Evolutionary conservation across 1,140 invertebrate species (phyloP), one percentile per base, ranked within the genome.

Genomic region (Pristionchus pacificus): DNA sequence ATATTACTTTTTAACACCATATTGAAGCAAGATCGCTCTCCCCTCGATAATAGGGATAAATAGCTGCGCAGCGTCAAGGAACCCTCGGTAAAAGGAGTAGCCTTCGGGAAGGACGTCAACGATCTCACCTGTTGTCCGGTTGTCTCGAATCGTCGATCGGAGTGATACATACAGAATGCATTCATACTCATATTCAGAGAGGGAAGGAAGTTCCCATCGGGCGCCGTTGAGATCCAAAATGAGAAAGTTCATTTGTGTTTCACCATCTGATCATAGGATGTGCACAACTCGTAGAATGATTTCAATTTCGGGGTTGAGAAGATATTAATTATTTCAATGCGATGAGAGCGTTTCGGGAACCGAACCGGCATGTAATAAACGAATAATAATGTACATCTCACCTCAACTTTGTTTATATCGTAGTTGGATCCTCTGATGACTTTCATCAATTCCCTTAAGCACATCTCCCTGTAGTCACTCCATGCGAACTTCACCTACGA

Each of bases 151-250:
- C 93, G 95, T 74, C 96, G 88, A 85, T 98, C 95, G 68, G 97
- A 84, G 84, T 96, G 97, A 85, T 98, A 95, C 84, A 96, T 96
- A 84, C 98, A 95, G 87, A 98, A 99, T 0, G 97, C 92, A 71
- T 77, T 79, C 79, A 80, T 78, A 60, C 72, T 78, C 62, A 79
- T 70, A 74, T 80, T 79, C 33, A 80, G 86, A 2, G 97, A 95
- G 89, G 98, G 95, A 24, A 98, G 87, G 85, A 98, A 98, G 85
- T 98, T 99, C 60, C 96, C 96, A 85, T 97, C 80, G 0, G 92
- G 90, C 15, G 95, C 93, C 15, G 91, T 92, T 0, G 93, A 97
- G 85, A 96, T 96, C 3, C 88, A 90, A 24, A 72, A 65, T 65
- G 65, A 2, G 30, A 68, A 13, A 24, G 2, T 63, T 13, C 27